Evolutionary conservation across 2,113 vertebrate species (phyloP), one percentile per base, ranked within the genome.

Genomic region (Elachura formosa): DNA sequence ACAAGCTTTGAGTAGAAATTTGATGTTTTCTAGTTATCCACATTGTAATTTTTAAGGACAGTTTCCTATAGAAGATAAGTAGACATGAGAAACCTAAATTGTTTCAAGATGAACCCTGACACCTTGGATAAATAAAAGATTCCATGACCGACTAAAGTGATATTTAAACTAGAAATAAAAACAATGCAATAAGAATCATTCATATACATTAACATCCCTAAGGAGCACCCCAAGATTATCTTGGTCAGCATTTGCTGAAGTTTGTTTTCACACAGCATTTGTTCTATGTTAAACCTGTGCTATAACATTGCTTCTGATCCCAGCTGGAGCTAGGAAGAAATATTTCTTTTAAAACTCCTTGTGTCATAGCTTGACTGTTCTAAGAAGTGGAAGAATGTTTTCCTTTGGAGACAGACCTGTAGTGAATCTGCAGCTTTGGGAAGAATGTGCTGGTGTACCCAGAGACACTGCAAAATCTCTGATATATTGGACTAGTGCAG

Each of bases 401-500:
- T 84, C 14, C 22, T 55, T 81, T 36, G 19, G 69, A 87, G 61
- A 29, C 11, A 69, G 43, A 36, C 18, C 29, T 56, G 46, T 61
- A 89, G 68, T 63, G 45, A 41, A 80, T 55, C 52, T 72, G 23
- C 14, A 79, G 25, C 17, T 19, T 3, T 17, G 14, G 28, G 19
- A 79, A 79, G 11, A 49, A 63, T 31, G 12, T n/a, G 28, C 24
- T 58, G 20, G 11, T 59, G 17, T 16, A 49, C 25, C 5, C 52
- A 58, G 56, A 89, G 23, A 17, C 17, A 29, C 11, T 49, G 9
- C 7, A 67, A 54, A 51, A 58, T 25, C 45, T 45, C 21, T 22
- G 3, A 41, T 0, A 0, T 20, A 4, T 33, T 12, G 16, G 9
- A 18, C 22, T 10, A 18, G 18, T 7, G 19, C 49, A 77, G n/a